Conservation (phyloP, 1,140 invertebrate species). For the Hirudo medicinalis region DNA sequence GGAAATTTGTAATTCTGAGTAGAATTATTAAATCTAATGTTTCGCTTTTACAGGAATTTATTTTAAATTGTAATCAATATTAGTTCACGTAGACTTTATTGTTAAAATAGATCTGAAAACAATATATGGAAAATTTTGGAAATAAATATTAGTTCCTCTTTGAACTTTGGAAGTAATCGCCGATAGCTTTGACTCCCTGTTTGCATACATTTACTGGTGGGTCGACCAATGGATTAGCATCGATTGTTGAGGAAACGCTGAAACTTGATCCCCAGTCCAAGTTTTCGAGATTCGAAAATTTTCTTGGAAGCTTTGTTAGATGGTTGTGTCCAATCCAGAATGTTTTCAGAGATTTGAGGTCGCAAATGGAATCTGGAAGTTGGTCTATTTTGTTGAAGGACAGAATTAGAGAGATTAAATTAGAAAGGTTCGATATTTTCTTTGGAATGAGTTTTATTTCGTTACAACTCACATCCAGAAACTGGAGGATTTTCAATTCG, state of each 20-base stretch:
- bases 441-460: slow-evolving; percentile 29
- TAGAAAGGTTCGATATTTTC: slow-evolving; percentile 32
- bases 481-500: slow-evolving; percentile 33
- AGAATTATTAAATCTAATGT: neutral
- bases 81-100: no score
- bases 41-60: neutral
- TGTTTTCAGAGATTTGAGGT: slow-evolving; percentile 32
- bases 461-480: slow-evolving; percentile 39
- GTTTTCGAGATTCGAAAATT: slow-evolving; percentile 33
- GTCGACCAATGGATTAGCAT: slow-evolving; percentile 36
- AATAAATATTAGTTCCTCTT: no score
- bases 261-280: slow-evolving; percentile 36
- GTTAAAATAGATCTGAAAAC: no score
- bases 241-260: slow-evolving; percentile 34
- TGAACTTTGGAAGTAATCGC: slow-evolving; percentile 22
- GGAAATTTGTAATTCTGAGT: slow-evolving; percentile 65
- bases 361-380: slow-evolving; percentile 35
- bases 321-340: slow-evolving; percentile 40
- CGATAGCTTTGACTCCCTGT: slow-evolving; percentile 29
- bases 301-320: slow-evolving; percentile 31
- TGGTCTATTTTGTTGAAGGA: slow-evolving; percentile 34
- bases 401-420: slow-evolving; percentile 36
- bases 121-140: no score
- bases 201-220: slow-evolving; percentile 39
- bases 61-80: no score